Evolutionary conservation across 64 coral and sea anemone genomes (phyloP).

Genomic region (Actinia tenebrosa): DNA sequence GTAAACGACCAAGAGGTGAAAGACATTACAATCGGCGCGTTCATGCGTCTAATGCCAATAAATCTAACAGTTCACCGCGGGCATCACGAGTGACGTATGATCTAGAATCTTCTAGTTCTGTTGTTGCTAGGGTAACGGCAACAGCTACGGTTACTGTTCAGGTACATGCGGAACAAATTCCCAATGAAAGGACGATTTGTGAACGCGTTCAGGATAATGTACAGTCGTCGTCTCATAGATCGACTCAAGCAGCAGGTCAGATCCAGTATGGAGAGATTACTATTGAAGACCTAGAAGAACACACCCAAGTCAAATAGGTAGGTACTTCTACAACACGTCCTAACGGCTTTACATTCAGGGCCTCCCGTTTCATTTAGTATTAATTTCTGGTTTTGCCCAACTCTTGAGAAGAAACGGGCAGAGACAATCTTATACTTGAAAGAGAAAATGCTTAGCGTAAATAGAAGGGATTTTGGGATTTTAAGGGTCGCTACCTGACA

Average conservation of each 20-base stretch:
- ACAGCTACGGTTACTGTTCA: slow-evolving; percentile 89
- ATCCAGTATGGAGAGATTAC: not conserved
- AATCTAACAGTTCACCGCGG: slow-evolving; percentile 17
- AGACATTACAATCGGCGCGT: not conserved
- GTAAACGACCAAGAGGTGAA: slow-evolving; percentile 14
- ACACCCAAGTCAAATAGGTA: slow-evolving; percentile 20
- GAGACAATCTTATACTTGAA: no score
- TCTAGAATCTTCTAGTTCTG: slow-evolving; percentile 84
- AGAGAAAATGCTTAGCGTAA: no score
- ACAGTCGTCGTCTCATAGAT: not conserved
- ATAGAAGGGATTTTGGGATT: no score
- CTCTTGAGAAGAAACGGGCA: no score
- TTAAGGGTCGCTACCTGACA: no score
- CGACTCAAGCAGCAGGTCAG: not conserved
- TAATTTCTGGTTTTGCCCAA: no score
- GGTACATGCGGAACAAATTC: slow-evolving; percentile 54
- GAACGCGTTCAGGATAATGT: not conserved
- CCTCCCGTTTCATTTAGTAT: no score
- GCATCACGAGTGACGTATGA: slow-evolving; percentile 41
- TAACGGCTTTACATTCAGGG: no score
- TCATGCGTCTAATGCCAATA: not conserved
- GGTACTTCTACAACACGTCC: not conserved
- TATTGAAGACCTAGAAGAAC: not conserved
- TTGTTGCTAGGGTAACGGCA: slow-evolving; percentile 77
- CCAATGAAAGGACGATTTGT: slow-evolving; percentile 8